Conservation (phyloP, 2,797 vertebrate genomes). For the Pseudomugil gertrudae region DNA sequence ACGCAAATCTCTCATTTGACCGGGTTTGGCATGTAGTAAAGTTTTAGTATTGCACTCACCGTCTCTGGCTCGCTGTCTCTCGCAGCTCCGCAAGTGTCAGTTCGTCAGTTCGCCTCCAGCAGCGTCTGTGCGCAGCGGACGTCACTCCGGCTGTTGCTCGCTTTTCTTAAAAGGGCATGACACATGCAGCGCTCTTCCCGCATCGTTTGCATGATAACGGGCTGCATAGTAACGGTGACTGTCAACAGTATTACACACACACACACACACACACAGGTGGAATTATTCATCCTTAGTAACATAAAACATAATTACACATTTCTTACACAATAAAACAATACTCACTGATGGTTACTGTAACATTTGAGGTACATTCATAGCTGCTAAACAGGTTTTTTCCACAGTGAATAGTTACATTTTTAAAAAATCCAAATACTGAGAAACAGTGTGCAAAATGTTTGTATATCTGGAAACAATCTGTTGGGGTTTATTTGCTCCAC, state of each 20-base stretch:
- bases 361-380: no score
- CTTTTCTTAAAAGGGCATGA: slow-evolving; percentile 80
- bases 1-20: slow-evolving; percentile 31
- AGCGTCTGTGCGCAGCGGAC: slow-evolving; percentile 72
- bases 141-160: slow-evolving; percentile 74
- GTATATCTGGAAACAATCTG: no score
- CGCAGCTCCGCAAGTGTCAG: slow-evolving; percentile 81
- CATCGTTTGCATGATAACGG: slow-evolving; percentile 47
- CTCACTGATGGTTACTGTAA: no score
- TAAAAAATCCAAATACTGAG: no score
- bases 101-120: slow-evolving; percentile 63
- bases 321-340: neutral
- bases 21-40: slow-evolving; percentile 54
- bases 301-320: neutral
- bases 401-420: no score
- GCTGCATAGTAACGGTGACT: neutral
- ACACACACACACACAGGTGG: neutral
- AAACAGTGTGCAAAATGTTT: no score
- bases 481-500: no score
- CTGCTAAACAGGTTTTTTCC: no score
- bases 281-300: neutral
- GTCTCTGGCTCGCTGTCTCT: slow-evolving; percentile 80
- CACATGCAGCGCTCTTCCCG: slow-evolving; percentile 43
- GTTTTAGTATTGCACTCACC: slow-evolving; percentile 78
- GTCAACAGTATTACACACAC: neutral